These are phyloP conservation scores for Ictalurus furcatus DNA, from an alignment of 2,113 vertebrate species.

Conservation along the genomic window DNA sequence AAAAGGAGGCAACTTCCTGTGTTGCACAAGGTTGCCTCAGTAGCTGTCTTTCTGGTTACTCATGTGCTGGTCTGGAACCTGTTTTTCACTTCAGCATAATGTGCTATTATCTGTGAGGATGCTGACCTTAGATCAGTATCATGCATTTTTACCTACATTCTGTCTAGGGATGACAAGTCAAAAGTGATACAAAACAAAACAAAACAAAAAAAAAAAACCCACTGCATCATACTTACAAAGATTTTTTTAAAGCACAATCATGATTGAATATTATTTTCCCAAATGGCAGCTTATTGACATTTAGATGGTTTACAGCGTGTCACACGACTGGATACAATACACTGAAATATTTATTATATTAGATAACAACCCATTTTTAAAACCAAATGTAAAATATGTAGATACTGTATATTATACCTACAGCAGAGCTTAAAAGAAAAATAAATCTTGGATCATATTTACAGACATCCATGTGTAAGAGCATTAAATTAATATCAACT, in stretches of 20 bases:
- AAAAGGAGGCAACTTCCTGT: conserved; percentile 73
- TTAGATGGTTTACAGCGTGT: neutral
- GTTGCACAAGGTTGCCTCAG: conserved; percentile 20
- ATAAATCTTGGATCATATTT: neutral
- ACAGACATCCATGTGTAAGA: neutral
- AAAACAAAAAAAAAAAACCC: neutral
- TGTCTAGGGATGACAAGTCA: neutral
- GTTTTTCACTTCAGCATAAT: neutral
- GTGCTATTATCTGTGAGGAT: neutral
- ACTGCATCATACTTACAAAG: conserved; percentile 10
- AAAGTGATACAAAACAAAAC: neutral
- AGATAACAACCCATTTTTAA: neutral
- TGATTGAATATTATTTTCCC: neutral
- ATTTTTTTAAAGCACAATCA: neutral
- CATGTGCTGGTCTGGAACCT: conserved; percentile 16
- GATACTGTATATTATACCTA: neutral
- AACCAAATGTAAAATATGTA: neutral
- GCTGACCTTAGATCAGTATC: conserved; percentile 12
- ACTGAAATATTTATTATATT: neutral
- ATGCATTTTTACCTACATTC: neutral
- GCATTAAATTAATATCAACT: neutral
- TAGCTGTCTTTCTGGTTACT: conserved; percentile 5
- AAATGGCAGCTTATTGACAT: neutral
- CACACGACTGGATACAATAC: neutral
- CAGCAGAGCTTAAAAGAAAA: neutral